Percentiles rank a stretch among this genome's conserved stretches.
phyloP scores from a whole-genome alignment of 2,113 vertebrate species.

The Notothenia coriiceps region DNA sequence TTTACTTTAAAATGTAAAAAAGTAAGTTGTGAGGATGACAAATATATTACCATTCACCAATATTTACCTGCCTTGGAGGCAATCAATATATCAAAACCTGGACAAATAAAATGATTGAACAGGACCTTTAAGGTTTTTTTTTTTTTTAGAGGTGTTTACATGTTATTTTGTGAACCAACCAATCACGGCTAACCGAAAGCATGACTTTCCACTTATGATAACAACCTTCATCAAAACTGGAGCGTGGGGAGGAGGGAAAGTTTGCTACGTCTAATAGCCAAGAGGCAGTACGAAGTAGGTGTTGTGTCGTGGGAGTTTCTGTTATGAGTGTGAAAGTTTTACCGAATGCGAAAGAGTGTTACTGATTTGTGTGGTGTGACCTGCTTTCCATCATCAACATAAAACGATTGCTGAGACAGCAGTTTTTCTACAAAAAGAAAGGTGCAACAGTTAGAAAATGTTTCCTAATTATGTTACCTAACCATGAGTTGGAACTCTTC shows the following conservation, averaged over 20 bases:
- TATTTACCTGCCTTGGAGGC: neutral
- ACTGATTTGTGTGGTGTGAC: conserved; percentile 30
- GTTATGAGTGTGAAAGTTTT: conserved; percentile 25
- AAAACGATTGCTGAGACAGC: conserved; percentile 28
- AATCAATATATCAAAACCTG: neutral
- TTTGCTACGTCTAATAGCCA: neutral
- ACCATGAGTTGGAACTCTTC: neutral
- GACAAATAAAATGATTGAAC: neutral
- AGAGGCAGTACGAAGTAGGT: neutral
- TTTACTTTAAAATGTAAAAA: neutral
- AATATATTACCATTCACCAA: neutral
- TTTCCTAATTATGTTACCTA: conserved; percentile 1
- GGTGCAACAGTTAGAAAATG: neutral
- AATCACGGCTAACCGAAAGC: conserved; percentile 6
- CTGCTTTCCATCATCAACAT: conserved; percentile 38
- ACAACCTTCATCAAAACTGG: neutral
- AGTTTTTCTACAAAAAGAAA: neutral
- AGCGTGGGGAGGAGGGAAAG: neutral
- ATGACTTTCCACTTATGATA: conserved; percentile 5
- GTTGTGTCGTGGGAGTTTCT: conserved; percentile 24
- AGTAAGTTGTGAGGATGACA: neutral
- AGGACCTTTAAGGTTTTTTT: conserved; percentile 2
- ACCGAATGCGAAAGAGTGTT: conserved; percentile 16
- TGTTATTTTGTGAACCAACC: neutral
- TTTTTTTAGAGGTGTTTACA: neutral